Conservation (phyloP, 2,113 vertebrate genomes). For the Lynx canadensis region DNA sequence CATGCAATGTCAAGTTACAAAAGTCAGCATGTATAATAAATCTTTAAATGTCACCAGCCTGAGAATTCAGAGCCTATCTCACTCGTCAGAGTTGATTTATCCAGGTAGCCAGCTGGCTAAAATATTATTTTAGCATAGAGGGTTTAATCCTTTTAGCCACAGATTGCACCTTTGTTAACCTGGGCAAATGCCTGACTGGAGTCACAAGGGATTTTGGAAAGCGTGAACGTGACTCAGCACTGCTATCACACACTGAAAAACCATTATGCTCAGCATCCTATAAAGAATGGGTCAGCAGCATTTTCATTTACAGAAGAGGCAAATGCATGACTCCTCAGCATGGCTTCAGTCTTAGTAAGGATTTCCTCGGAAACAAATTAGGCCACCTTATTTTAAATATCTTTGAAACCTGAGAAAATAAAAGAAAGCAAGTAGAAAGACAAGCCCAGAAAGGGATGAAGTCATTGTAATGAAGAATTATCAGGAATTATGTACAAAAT, state of each 20-base stretch:
- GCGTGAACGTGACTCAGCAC: not conserved
- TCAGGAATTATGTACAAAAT: not conserved
- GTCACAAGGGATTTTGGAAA: not conserved
- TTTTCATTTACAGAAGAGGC: constrained; percentile 42
- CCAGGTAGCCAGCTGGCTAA: not conserved
- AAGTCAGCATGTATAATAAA: not conserved
- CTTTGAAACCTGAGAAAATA: constrained; percentile 46
- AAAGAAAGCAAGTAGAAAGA: not conserved
- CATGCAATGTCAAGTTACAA: not conserved
- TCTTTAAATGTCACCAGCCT: not conserved
- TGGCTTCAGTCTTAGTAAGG: constrained; percentile 25
- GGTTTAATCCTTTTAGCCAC: not conserved
- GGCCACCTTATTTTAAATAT: constrained; percentile 53
- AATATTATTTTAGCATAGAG: not conserved
- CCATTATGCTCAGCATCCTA: constrained; percentile 26
- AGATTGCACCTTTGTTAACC: not conserved
- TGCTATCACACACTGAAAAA: not conserved
- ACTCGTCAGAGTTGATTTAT: not conserved
- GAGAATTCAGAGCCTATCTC: not conserved
- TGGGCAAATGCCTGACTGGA: not conserved
- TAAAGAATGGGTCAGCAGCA: constrained; percentile 51
- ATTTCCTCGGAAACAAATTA: constrained; percentile 50
- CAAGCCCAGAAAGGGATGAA: not conserved
- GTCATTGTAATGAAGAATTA: not conserved
- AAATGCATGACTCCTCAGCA: not conserved